Evolutionary conservation across 2,888 invertebrate genomes (phyloP).

Genomic region (Callinectes sapidus): DNA sequence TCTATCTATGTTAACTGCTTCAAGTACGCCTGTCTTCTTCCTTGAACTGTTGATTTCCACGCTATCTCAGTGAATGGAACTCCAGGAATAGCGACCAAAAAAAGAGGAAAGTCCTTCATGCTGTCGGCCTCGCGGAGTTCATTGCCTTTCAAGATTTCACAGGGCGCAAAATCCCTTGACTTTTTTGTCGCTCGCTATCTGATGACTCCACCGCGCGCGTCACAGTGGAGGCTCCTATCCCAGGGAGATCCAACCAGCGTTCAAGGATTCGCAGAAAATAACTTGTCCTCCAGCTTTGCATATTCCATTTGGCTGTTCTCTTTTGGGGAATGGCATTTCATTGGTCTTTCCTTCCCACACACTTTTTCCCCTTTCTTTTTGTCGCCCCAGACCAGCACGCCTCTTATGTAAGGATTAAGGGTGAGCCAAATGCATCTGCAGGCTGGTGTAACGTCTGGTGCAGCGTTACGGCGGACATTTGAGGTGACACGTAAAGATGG

Average conservation of each 20-base stretch:
- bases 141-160: not conserved
- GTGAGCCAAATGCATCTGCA: not conserved
- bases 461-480: not conserved
- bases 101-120: not conserved
- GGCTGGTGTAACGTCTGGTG: not conserved
- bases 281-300: too few species aligned
- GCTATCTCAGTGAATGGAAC: not conserved
- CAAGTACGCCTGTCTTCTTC: not conserved
- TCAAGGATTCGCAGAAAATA: not conserved
- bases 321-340: too few species aligned
- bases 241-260: not conserved
- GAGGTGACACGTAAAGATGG: too few species aligned
- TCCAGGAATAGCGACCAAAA: not conserved
- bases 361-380: too few species aligned
- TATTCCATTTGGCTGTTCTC: too few species aligned
- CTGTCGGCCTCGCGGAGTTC: not conserved
- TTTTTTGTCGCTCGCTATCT: slow-evolving; percentile 9
- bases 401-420: too few species aligned
- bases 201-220: not conserved
- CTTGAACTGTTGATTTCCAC: not conserved
- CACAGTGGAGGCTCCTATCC: not conserved
- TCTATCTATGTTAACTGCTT: not conserved
- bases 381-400: too few species aligned
- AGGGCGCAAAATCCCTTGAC: not conserved
- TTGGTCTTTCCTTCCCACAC: too few species aligned